A percentile compares a stretch with the other conserved stretches of the same genome.
Evolutionary conservation across 1,140 invertebrate genomes (phyloP).

Genomic region (Drosophila pseudoobscura): DNA sequence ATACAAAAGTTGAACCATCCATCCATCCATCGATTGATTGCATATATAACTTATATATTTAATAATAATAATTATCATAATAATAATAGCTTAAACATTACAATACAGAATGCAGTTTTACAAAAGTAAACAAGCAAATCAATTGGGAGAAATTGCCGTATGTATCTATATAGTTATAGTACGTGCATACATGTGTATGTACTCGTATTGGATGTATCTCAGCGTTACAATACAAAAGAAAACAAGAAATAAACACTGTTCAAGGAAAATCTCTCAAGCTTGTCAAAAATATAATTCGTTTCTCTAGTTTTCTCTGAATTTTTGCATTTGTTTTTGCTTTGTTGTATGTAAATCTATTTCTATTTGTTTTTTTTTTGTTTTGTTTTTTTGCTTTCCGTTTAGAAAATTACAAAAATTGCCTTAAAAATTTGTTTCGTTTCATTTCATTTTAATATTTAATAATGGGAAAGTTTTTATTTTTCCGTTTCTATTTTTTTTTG

Average conservation of each 20-base stretch:
- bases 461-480: slow-evolving; percentile 39
- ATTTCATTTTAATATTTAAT: slow-evolving; percentile 35
- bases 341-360: slow-evolving; percentile 26
- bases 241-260: slow-evolving; percentile 32
- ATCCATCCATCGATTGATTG: slow-evolving; percentile 57
- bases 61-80: slow-evolving; percentile 67
- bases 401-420: slow-evolving; percentile 57
- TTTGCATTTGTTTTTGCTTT: not conserved
- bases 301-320: not conserved
- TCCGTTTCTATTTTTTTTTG: slow-evolving; percentile 15
- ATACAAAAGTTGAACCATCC: slow-evolving; percentile 49
- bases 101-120: slow-evolving; percentile 73
- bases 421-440: slow-evolving; percentile 47
- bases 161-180: slow-evolving; percentile 3
- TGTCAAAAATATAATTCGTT: slow-evolving; percentile 4
- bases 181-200: slow-evolving; percentile 8
- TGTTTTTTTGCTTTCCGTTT: slow-evolving; percentile 31
- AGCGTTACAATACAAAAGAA: slow-evolving; percentile 14
- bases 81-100: slow-evolving; percentile 76
- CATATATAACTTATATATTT: slow-evolving; percentile 77
- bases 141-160: slow-evolving; percentile 37
- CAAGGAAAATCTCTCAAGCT: slow-evolving; percentile 20
- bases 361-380: slow-evolving; percentile 26
- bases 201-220: slow-evolving; percentile 49
- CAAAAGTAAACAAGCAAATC: slow-evolving; percentile 39